Base-by-base conservation (phyloP, 1,140 invertebrate species). In the Pteromalus puparum region DNA sequence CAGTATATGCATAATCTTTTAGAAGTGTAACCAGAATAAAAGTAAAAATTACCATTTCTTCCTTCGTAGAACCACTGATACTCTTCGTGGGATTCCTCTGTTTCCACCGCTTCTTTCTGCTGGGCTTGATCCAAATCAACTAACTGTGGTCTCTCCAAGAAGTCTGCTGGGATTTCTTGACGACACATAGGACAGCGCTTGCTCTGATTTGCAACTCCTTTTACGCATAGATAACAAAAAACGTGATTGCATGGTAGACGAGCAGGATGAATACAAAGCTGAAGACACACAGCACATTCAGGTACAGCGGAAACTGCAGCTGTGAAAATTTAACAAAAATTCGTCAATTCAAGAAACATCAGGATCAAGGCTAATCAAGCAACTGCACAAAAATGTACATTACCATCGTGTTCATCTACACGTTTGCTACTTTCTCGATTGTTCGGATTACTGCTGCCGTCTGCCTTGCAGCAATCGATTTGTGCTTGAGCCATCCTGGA, bases 1-100 rank as follows among this genome's bases (percentile, higher is more conserved):
- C 61, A 65, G 12, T 5, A 65, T 5, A 65, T 6, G 12, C 61
- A 65, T 12, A 21, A 65, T 21, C n/a, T 65, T 18, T 21, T 21
- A 65, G 0, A 65, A 65, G 13, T 12, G 67, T 67, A 42, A n/a
- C 28, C 72, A 38, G 13, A 48, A 76, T 78, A 78, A 46, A 34
- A 76, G 81, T 76, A 67, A 12, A 42, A 81, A 82, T 94, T 95
- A 97, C 97, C 97, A 94, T 98, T 98, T 89, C 96, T 93, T 30
- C 98, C 98, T 94, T 99, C 97, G 92, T 99, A 99, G 93, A 97
- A 99, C 98, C 98, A 99, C 88, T 98, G 97, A 90, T 97, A 98
- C 15, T 95, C 96, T 88, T 96, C 96, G 81, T 93, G 88, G 84
- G 93, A 93, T 34, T 91, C 85, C 12, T n/a, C 38, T 96, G 95